phyloP scores from a whole-genome alignment of 2,797 vertebrate genomes.

The Pelodytes ibericus region DNA sequence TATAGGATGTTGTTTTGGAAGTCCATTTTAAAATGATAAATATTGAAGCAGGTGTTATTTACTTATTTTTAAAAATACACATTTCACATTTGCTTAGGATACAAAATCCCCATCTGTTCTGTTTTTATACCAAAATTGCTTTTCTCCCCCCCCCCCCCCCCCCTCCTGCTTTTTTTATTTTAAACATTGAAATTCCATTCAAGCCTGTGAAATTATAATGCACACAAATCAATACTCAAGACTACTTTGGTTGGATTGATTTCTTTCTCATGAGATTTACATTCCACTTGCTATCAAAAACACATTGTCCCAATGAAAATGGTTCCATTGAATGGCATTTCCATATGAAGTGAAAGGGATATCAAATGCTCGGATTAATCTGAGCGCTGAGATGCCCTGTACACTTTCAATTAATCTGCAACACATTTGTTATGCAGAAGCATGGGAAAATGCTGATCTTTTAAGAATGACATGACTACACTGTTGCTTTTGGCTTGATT shows the following conservation, averaged over 20 bases:
- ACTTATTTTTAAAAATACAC: conserved; percentile 12
- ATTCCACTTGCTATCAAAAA: conserved; percentile 71
- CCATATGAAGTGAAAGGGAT: conserved; percentile 74
- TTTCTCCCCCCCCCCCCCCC: conserved; percentile 45
- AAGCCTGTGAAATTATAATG: conserved; percentile 68
- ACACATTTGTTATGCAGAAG: conserved; percentile 67
- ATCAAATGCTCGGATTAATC: conserved; percentile 74
- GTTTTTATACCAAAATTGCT: conserved; percentile 55
- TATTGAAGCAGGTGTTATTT: background rate
- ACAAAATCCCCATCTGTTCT: conserved; percentile 28
- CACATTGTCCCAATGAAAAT: conserved; percentile 72
- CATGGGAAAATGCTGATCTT: conserved; percentile 70
- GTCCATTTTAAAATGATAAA: background rate
- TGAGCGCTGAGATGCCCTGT: conserved; percentile 65
- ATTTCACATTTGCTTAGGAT: background rate
- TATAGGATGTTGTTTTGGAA: no score
- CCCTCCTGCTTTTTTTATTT: conserved; percentile 54
- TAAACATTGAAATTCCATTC: conserved; percentile 64
- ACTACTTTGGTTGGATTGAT: conserved; percentile 70
- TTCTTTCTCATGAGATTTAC: conserved; percentile 74
- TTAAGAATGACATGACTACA: conserved; percentile 64
- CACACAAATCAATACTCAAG: conserved; percentile 65
- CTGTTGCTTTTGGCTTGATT: conserved; percentile 67
- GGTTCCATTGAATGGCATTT: conserved; percentile 73
- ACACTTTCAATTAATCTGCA: conserved; percentile 67